These are phyloP conservation scores for Phodopus roborovskii DNA, from an alignment of 2,113 vertebrate species.

Conservation along the genomic window DNA sequence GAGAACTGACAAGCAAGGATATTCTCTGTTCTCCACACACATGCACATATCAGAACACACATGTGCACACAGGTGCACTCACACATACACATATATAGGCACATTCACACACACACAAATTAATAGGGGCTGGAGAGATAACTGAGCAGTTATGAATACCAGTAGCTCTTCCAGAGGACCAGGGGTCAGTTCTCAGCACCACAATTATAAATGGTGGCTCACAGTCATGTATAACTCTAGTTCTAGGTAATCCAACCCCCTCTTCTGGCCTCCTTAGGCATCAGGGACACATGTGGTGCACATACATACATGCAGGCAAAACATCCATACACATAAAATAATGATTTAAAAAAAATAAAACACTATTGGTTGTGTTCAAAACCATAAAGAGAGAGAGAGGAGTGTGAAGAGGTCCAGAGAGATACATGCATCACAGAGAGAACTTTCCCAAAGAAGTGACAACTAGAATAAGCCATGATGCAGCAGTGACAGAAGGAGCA, in stretches of 20 bases:
- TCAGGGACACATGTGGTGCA: neutral
- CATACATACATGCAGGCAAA: neutral
- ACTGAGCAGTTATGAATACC: neutral
- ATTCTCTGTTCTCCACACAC: neutral
- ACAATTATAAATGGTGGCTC: neutral
- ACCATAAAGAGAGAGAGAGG: neutral
- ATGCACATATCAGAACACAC: neutral
- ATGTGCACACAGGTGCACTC: neutral
- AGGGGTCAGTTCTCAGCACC: neutral
- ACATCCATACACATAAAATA: neutral
- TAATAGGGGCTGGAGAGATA: neutral
- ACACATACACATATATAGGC: neutral
- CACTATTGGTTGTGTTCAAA: accelerated
- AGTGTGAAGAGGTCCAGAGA: neutral
- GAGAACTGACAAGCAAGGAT: neutral
- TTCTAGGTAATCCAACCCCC: neutral
- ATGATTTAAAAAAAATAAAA: neutral
- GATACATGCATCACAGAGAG: neutral
- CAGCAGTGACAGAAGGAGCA: neutral
- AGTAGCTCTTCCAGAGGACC: neutral
- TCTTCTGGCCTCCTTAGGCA: neutral
- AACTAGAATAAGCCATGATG: accelerated
- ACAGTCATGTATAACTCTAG: neutral
- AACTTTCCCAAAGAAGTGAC: neutral
- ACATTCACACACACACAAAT: neutral